phyloP scores from a whole-genome alignment of 2,888 invertebrate genomes.

The Agrenia bidenticulata region DNA sequence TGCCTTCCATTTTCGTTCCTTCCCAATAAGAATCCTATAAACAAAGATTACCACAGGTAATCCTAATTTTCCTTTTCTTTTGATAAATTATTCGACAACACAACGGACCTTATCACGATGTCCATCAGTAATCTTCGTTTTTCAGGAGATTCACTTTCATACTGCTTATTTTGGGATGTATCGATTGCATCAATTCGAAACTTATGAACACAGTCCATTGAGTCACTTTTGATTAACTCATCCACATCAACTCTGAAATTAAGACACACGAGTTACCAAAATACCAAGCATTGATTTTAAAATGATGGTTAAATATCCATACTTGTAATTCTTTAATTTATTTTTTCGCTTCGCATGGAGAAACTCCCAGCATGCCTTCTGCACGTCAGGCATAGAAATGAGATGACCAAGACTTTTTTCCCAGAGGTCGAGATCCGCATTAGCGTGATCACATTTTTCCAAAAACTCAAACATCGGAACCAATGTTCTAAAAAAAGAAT shows the following conservation, averaged over 20 bases:
- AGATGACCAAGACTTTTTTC: slow-evolving; percentile 34
- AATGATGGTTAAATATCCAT: slow-evolving; percentile 16
- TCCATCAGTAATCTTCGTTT: slow-evolving; percentile 38
- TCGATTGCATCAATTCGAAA: slow-evolving; percentile 44
- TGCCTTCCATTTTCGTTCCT: slow-evolving; percentile 42
- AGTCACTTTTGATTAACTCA: slow-evolving; percentile 39
- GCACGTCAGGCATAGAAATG: slow-evolving; percentile 32
- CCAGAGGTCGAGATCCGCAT: slow-evolving; percentile 38
- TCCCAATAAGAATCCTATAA: slow-evolving; percentile 38
- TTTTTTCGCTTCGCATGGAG: slow-evolving; percentile 40
- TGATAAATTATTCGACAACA: neutral
- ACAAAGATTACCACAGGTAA: neutral
- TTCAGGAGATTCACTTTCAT: slow-evolving; percentile 38
- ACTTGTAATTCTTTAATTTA: slow-evolving; percentile 44
- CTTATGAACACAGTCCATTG: slow-evolving; percentile 39
- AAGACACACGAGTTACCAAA: too few species aligned
- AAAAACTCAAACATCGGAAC: slow-evolving; percentile 40
- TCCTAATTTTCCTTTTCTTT: neutral
- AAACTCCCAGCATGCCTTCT: slow-evolving; percentile 44
- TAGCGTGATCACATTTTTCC: slow-evolving; percentile 37
- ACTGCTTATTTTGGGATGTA: slow-evolving; percentile 35
- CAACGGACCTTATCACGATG: slow-evolving; percentile 32
- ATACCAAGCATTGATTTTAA: neutral
- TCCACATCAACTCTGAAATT: slow-evolving; percentile 42
- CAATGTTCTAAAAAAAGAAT: slow-evolving; percentile 21